Conservation (phyloP, 1,140 invertebrate species). For the Pseudoatta argentina region DNA sequence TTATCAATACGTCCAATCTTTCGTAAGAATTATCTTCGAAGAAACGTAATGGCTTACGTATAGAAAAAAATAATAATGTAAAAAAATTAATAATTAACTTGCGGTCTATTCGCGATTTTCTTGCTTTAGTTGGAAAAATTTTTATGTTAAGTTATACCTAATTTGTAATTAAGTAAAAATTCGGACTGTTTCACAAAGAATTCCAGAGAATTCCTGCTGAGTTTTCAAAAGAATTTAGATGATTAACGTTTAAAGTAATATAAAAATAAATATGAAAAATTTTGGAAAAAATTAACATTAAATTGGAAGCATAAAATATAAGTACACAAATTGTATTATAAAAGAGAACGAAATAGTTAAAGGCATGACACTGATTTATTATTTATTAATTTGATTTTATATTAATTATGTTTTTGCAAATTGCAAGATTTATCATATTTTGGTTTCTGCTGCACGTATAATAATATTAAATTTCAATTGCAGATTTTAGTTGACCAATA, state of each 20-base stretch:
- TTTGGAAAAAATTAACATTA: neutral
- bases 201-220: neutral
- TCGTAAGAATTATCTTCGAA: neutral
- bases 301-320: neutral
- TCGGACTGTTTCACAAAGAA: neutral
- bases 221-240: neutral
- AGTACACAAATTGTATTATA: neutral
- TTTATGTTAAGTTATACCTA: neutral
- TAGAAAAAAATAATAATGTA: neutral
- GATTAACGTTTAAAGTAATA: neutral
- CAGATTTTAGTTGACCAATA: neutral
- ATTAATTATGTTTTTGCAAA: neutral
- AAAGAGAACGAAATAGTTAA: neutral
- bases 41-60: neutral
- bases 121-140: neutral
- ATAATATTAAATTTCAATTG: neutral
- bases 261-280: neutral
- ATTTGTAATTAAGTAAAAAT: neutral
- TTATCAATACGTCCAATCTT: neutral
- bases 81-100: neutral
- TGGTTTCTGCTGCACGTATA: neutral
- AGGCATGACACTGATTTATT: neutral
- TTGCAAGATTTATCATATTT: neutral
- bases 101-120: neutral
- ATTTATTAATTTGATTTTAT: neutral